A percentile compares a stretch with the other conserved stretches of the same genome.
phyloP scores from a whole-genome alignment of 2,797 vertebrate species.

The Sebastes oblongus region DNA sequence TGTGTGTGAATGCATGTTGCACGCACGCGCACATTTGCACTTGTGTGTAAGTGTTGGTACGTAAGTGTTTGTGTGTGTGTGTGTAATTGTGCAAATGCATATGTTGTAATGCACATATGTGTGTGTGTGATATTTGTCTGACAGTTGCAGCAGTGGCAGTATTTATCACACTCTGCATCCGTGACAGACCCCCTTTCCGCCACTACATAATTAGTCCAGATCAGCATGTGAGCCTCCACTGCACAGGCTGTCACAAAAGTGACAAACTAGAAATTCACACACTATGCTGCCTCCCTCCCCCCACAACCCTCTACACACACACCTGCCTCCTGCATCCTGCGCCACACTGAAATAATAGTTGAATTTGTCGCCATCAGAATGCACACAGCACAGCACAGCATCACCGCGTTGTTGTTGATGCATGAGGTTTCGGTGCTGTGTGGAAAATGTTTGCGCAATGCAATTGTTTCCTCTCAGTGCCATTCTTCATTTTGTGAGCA shows the following conservation, averaged over 20 bases:
- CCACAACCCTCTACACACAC: slow-evolving; percentile 23
- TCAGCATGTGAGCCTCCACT: slow-evolving; percentile 85
- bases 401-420: slow-evolving; percentile 74
- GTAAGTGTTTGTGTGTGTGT: slow-evolving; percentile 27
- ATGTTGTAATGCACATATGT: slow-evolving; percentile 54
- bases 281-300: slow-evolving; percentile 63
- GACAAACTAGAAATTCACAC: slow-evolving; percentile 86
- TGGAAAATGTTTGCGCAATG: slow-evolving; percentile 59
- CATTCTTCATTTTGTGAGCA: slow-evolving; percentile 52
- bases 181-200: slow-evolving; percentile 83
- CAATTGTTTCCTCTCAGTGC: slow-evolving; percentile 55
- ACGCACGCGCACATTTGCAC: slow-evolving; percentile 44
- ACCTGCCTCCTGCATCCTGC: slow-evolving; percentile 79
- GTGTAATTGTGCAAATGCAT: slow-evolving; percentile 42
- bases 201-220: slow-evolving; percentile 87
- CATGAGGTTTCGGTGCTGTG: slow-evolving; percentile 61
- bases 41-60: slow-evolving; percentile 45
- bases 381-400: slow-evolving; percentile 68
- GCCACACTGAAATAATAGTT: slow-evolving; percentile 83
- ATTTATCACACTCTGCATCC: slow-evolving; percentile 84
- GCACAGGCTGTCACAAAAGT: slow-evolving; percentile 85
- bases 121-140: slow-evolving; percentile 78
- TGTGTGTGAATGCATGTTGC: slow-evolving; percentile 65
- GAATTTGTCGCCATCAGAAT: slow-evolving; percentile 83
- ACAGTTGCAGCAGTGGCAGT: slow-evolving; percentile 82